Conservation (phyloP, 2,113 vertebrate genomes). For the Cardinalis cardinalis region DNA sequence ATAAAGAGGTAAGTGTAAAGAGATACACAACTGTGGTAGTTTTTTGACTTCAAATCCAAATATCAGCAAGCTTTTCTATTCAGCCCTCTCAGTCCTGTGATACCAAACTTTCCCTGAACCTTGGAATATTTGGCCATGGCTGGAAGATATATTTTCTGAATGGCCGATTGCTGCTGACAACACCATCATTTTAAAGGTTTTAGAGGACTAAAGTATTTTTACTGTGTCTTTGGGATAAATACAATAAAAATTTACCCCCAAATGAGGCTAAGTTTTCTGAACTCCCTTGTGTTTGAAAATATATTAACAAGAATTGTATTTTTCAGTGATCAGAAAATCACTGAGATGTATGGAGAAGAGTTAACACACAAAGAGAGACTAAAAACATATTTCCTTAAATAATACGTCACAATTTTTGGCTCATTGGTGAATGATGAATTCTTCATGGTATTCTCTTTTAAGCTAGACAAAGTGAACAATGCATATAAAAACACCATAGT, state of each 20-base stretch:
- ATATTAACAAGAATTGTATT: background rate
- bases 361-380: background rate
- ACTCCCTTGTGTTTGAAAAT: background rate
- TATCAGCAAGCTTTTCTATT: background rate
- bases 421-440: background rate
- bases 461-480: background rate
- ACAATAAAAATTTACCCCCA: background rate
- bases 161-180: background rate
- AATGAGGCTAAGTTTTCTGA: background rate
- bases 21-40: fast-evolving
- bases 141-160: background rate
- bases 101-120: background rate
- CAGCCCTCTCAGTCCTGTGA: background rate
- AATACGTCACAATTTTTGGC: background rate
- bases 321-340: background rate
- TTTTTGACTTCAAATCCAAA: background rate
- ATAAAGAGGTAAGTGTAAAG: background rate
- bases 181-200: background rate
- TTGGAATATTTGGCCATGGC: background rate
- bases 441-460: background rate
- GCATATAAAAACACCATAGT: background rate
- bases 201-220: background rate
- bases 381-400: background rate
- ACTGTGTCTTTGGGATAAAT: background rate
- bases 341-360: background rate